Percentiles rank a stretch among this genome's conserved stretches.
These are phyloP conservation scores for Microtus oregoni DNA, from an alignment of 2,113 vertebrate genomes.

Conservation along the genomic window DNA sequence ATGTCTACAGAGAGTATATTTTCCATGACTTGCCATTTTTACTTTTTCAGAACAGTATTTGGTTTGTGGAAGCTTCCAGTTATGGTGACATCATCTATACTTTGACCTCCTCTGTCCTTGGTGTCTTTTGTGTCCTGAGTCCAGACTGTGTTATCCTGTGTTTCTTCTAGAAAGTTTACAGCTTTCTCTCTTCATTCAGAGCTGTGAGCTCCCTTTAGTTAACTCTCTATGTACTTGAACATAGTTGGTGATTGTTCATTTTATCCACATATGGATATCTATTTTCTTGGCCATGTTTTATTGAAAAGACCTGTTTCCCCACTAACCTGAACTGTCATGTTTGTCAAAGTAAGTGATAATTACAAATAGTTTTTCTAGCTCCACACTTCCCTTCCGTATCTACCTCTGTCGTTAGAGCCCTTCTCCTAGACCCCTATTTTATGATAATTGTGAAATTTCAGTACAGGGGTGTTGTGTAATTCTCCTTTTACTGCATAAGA, in stretches of 20 bases:
- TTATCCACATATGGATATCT: not conserved
- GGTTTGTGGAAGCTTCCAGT: not conserved
- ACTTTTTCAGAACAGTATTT: constrained; percentile 26
- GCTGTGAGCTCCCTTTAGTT: not conserved
- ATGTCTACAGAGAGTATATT: not conserved
- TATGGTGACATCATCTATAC: not conserved
- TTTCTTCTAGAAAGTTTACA: not conserved
- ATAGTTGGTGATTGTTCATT: not conserved
- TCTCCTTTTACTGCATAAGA: constrained; percentile 10
- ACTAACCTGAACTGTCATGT: not conserved
- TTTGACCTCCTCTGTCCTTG: constrained; percentile 2
- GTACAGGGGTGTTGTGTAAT: not conserved
- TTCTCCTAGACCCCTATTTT: not conserved
- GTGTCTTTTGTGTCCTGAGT: constrained; percentile 5
- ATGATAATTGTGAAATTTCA: not conserved
- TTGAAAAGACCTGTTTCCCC: not conserved
- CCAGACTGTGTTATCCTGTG: not conserved
- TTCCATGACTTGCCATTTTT: constrained; percentile 25
- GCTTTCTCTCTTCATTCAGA: constrained; percentile 26
- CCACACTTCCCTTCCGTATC: not conserved
- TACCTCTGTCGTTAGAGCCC: not conserved
- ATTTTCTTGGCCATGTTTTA: not conserved
- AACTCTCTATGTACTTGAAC: not conserved
- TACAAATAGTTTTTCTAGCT: constrained; percentile 6
- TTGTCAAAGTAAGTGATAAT: constrained; percentile 36